Conservation (phyloP, 1,140 invertebrate species). For the Drosophila biarmipes region DNA sequence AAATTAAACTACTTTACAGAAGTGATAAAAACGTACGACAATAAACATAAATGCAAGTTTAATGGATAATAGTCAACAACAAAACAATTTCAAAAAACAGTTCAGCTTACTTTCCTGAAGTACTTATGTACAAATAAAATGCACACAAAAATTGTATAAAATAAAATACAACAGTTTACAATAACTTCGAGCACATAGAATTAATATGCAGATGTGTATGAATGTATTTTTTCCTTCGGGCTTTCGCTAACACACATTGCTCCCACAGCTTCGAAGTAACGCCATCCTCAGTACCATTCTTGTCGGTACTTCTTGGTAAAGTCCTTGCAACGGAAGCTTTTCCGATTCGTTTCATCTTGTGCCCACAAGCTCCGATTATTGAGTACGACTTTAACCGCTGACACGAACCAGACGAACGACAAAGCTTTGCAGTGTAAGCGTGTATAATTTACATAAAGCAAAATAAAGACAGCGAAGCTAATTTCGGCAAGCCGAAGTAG, state of each 20-base stretch:
- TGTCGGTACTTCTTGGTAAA: slow-evolving; percentile 68
- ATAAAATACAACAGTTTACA: neutral
- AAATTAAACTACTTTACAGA: neutral
- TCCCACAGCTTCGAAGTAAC: slow-evolving; percentile 28
- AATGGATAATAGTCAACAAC: neutral
- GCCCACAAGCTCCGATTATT: neutral
- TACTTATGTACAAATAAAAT: neutral
- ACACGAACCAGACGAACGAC: neutral
- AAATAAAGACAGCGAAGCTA: too few relatives aligned
- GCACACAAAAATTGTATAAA: neutral
- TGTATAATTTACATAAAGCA: neutral
- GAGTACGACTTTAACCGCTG: neutral
- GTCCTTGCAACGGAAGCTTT: slow-evolving; percentile 62
- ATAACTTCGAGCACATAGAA: neutral
- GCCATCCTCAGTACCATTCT: slow-evolving; percentile 64
- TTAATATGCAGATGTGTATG: neutral
- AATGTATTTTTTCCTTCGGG: slow-evolving; percentile 4
- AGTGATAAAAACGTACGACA: neutral
- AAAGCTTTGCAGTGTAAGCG: neutral
- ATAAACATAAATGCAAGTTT: neutral
- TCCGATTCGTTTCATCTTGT: slow-evolving; percentile 32
- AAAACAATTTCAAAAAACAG: neutral
- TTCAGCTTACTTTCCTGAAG: neutral
- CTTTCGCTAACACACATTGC: slow-evolving; percentile 27
- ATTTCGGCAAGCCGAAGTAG: too few relatives aligned